phyloP scores from a whole-genome alignment of 2,888 invertebrate species.

The Resseliella maxima region DNA sequence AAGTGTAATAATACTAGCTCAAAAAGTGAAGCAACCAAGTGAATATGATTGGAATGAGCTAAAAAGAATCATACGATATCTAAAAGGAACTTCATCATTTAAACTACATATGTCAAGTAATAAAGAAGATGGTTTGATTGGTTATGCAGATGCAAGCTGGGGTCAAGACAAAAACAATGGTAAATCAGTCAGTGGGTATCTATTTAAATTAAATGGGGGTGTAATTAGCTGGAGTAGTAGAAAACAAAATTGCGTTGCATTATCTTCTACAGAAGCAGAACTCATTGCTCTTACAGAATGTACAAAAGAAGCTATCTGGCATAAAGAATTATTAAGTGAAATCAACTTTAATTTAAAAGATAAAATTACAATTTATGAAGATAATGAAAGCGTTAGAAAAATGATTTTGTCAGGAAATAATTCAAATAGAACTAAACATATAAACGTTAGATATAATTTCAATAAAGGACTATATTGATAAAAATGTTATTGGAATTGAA shows the following conservation, averaged over 20 bases:
- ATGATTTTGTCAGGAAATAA: conserved; percentile 59
- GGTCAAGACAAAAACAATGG: conserved; percentile 61
- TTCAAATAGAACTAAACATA: conserved; percentile 60
- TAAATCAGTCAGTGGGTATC: conserved; percentile 62
- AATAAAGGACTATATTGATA: conserved; percentile 56
- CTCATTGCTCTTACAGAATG: conserved; percentile 60
- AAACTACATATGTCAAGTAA: conserved; percentile 54
- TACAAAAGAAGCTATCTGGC: conserved; percentile 59
- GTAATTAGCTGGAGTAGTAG: conserved; percentile 61
- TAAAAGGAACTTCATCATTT: conserved; percentile 53
- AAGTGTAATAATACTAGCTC: conserved; percentile 61
- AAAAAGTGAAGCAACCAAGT: conserved; percentile 61
- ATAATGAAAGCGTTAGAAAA: conserved; percentile 62
- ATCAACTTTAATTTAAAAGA: conserved; percentile 59
- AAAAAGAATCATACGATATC: conserved; percentile 60
- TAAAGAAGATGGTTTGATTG: conserved; percentile 53
- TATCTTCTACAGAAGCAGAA: conserved; percentile 60
- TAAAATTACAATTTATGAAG: conserved; percentile 60
- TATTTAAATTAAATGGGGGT: conserved; percentile 59
- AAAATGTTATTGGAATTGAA: conserved; percentile 57
- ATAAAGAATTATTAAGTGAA: conserved; percentile 53
- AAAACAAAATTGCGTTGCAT: conserved; percentile 61
- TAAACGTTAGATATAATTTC: conserved; percentile 54
- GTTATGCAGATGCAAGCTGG: conserved; percentile 63
- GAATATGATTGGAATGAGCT: conserved; percentile 61